phyloP scores from a whole-genome alignment of 2,888 invertebrate species.

The Campoletis raptor region DNA sequence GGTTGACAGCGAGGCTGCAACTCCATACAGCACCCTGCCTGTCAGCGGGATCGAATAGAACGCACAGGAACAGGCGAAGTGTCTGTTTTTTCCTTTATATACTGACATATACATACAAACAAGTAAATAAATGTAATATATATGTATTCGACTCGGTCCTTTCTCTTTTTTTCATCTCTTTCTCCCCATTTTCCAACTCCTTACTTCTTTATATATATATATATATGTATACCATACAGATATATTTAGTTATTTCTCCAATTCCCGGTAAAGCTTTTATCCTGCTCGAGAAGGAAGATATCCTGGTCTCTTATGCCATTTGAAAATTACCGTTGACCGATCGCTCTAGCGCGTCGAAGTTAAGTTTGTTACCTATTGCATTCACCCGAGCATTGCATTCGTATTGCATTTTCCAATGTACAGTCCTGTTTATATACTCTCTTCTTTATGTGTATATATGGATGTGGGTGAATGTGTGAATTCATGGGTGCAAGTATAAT shows the following conservation, averaged over 20 bases:
- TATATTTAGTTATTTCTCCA: constrained; percentile 7
- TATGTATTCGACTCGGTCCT: constrained; percentile 21
- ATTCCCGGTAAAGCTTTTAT: constrained; percentile 66
- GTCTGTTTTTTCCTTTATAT: constrained; percentile 70
- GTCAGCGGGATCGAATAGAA: constrained; percentile 46
- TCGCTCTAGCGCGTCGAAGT: constrained; percentile 46
- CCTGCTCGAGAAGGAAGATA: constrained; percentile 53
- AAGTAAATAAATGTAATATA: constrained; percentile 4
- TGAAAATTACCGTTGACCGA: constrained; percentile 72
- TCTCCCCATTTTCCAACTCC: constrained; percentile 23
- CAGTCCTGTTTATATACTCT: neutral
- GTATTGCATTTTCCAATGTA: constrained; percentile 34
- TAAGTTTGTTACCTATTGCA: constrained; percentile 48
- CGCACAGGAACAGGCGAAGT: constrained; percentile 55
- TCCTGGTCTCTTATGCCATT: constrained; percentile 65
- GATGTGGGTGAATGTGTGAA: neutral
- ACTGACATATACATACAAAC: neutral
- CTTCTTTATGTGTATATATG: neutral
- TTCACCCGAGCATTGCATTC: constrained; percentile 29
- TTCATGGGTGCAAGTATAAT: neutral
- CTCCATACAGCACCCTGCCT: constrained; percentile 52
- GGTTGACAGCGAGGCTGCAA: constrained; percentile 58
- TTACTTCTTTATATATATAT: neutral
- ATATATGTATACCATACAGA: constrained; percentile 3
- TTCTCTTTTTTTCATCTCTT: constrained; percentile 43